A percentile compares a stretch with the other conserved stretches of the same genome.
These are phyloP conservation scores for Macquaria ambigua DNA, from an alignment of 2,113 vertebrate genomes.

Conservation along the genomic window DNA sequence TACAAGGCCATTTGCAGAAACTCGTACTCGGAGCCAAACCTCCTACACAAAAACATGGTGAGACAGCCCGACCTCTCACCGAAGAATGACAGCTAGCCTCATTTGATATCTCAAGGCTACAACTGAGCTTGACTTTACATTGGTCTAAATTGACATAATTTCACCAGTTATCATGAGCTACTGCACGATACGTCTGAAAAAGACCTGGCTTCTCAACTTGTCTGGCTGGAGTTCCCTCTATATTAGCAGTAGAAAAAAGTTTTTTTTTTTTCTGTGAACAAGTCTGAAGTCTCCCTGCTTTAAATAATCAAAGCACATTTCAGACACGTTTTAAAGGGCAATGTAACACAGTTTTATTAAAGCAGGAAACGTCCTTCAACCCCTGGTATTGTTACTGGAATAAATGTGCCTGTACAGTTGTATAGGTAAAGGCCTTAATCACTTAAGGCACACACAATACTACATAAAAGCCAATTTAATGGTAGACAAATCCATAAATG, in stretches of 20 bases:
- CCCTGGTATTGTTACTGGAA: slow-evolving; percentile 8
- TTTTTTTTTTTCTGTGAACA: not conserved
- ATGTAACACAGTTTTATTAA: not conserved
- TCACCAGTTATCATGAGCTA: slow-evolving; percentile 33
- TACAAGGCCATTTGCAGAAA: slow-evolving; percentile 44
- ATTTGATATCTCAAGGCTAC: slow-evolving; percentile 54
- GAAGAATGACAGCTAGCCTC: slow-evolving; percentile 47
- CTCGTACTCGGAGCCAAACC: slow-evolving; percentile 24
- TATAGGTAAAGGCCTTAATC: not conserved
- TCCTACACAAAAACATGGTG: slow-evolving; percentile 42
- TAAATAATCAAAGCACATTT: not conserved
- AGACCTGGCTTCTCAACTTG: slow-evolving; percentile 2
- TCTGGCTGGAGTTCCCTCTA: slow-evolving; percentile 8
- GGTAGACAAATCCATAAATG: slow-evolving; percentile 10
- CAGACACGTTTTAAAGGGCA: slow-evolving; percentile 2
- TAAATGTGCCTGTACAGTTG: not conserved
- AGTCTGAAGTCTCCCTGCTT: not conserved
- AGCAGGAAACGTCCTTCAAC: not conserved
- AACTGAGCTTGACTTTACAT: slow-evolving; percentile 40
- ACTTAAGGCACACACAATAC: not conserved
- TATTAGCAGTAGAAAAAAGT: not conserved
- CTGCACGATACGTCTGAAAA: slow-evolving; percentile 10
- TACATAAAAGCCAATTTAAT: slow-evolving; percentile 9
- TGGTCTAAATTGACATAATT: slow-evolving; percentile 45
- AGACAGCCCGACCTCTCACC: slow-evolving; percentile 43